Evolutionary conservation across 1,140 invertebrate genomes (phyloP), one percentile per base, ranked within the genome.

Genomic region (Cydia strobilella): DNA sequence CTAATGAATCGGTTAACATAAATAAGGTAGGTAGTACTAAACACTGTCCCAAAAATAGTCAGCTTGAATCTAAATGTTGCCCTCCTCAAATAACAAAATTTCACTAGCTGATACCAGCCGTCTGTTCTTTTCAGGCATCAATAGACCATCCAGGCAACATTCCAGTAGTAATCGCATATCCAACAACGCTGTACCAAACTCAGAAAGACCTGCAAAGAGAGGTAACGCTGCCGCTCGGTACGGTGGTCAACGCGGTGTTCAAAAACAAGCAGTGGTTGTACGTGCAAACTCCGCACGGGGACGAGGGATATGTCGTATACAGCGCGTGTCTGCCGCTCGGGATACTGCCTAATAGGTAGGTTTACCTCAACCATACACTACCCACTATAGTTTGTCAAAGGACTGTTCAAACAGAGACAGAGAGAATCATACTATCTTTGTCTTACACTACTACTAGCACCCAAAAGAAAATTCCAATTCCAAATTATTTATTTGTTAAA

Each of bases 191-290:
- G 9, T 97, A 97, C 86, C 96, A 96, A 84, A 97, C 96, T 0
- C 94, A 95, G 65, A 95, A 95, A 15, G 95, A 95, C 20, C 94
- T 94, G 69, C 96, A 97, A 83, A 93, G 94, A 23, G 96, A 97
- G 86, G 92, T 96, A 45, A 93, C 94, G 0, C 84, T 97, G 72
- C 96, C 96, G 0, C 89, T 97, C 66, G 96, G 97, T 9, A 97
- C 96, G 86, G 96, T 97, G 3, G 96, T 97, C 0, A 97, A 97
- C 84, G 96, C 96, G 0, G 95, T 97, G 6, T 97, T 97, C 86
- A 97, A 97, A 88, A 97, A 96, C 80, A 95, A 96, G 78, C 94
- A 95, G 78, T 97, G 97, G 97, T 86, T 97, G 1, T 97, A 97
- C 81, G 96, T 96, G 1, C 96, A 97, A 85, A 97, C 96, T 0